These are phyloP conservation scores for Meleagris gallopavo DNA, from an alignment of 2,113 vertebrate genomes.

Conservation along the genomic window DNA sequence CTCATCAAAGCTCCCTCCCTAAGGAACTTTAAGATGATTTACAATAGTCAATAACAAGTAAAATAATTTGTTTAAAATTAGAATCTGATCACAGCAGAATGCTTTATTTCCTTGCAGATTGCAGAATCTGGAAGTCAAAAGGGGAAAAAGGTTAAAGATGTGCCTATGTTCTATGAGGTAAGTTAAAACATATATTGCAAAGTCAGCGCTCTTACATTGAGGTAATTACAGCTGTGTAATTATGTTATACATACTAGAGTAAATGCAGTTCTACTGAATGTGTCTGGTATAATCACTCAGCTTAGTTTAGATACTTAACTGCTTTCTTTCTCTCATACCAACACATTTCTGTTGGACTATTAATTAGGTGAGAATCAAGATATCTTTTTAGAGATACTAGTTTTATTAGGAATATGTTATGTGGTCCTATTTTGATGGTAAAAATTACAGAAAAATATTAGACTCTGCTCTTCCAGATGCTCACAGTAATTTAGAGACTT, in stretches of 20 bases:
- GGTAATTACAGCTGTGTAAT: background rate
- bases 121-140: constrained; percentile 78
- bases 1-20: background rate
- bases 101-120: constrained; percentile 79
- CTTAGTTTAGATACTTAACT: background rate
- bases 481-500: background rate
- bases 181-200: background rate
- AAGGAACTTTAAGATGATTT: background rate
- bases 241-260: background rate
- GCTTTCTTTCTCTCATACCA: background rate
- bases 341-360: background rate
- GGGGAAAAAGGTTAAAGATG: constrained; percentile 74
- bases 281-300: background rate
- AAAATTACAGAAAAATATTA: background rate
- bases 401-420: background rate
- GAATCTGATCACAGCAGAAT: background rate
- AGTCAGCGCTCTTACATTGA: background rate
- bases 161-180: constrained; percentile 86
- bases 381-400: background rate
- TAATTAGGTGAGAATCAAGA: background rate
- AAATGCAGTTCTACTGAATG: background rate
- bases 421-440: background rate
- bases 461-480: background rate
- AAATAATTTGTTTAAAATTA: background rate
- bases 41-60: background rate